These are phyloP conservation scores for Triplophysa tibetana DNA, from an alignment of 2,113 vertebrate genomes.

Conservation along the genomic window DNA sequence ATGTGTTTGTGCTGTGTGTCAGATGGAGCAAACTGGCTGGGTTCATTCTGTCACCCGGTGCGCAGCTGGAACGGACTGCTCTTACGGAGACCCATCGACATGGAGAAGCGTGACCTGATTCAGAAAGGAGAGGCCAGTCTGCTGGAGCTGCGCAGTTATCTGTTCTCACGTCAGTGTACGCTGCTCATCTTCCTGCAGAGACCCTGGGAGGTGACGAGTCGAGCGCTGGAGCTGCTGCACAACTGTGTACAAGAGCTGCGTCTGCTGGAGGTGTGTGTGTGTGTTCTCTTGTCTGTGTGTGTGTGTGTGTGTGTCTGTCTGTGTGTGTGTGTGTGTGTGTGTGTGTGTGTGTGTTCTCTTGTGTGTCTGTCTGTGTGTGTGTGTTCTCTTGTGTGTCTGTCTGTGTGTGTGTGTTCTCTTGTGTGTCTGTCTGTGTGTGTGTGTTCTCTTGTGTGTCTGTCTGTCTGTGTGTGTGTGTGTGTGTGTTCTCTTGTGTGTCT, in stretches of 20 bases:
- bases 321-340: background rate
- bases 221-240: slow-evolving; percentile 93
- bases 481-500: too few relatives aligned
- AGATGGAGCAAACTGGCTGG: slow-evolving; percentile 97
- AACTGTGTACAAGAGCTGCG: slow-evolving; percentile 95
- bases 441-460: too few relatives aligned
- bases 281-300: background rate
- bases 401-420: too few relatives aligned
- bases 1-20: slow-evolving; percentile 37
- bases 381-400: too few relatives aligned
- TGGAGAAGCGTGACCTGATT: slow-evolving; percentile 94
- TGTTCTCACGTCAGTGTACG: slow-evolving; percentile 97
- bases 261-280: slow-evolving; percentile 83
- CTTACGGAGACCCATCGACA: slow-evolving; percentile 93
- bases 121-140: slow-evolving; percentile 89
- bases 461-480: too few relatives aligned
- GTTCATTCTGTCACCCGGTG: slow-evolving; percentile 94
- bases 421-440: too few relatives aligned
- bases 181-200: slow-evolving; percentile 93
- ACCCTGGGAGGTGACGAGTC: slow-evolving; percentile 94
- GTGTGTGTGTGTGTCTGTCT: background rate
- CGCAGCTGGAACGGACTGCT: slow-evolving; percentile 90
- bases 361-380: background rate
- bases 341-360: background rate
- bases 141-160: slow-evolving; percentile 93